Evolutionary conservation across 2,113 vertebrate species (phyloP).

Genomic region (zebrafish (Danio rerio)): GRCz12tu NC_133190.1:30426501-30427000

Average conservation of each 20-base stretch:
- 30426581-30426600: conserved; percentile 78
- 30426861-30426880: conserved; percentile 30
- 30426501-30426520: conserved; percentile 60
- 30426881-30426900: background rate
- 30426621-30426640: conserved; percentile 65
- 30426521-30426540: conserved; percentile 74
- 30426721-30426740: conserved; percentile 49
- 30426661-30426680: conserved; percentile 76
- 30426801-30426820: conserved; percentile 47
- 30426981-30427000: background rate
- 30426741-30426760: conserved; percentile 45
- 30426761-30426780: conserved; percentile 49
- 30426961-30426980: too few relatives aligned
- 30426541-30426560: conserved; percentile 80
- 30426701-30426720: conserved; percentile 72
- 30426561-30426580: conserved; percentile 80
- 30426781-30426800: conserved; percentile 46
- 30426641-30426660: conserved; percentile 81
- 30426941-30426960: background rate
- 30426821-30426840: conserved; percentile 44
- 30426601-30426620: conserved; percentile 60
- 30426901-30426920: background rate
- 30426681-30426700: conserved; percentile 80
- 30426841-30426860: conserved; percentile 45
- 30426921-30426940: background rate